Base-by-base conservation (phyloP, 2,113 vertebrate species). In the Lasiurus cinereus region DNA sequence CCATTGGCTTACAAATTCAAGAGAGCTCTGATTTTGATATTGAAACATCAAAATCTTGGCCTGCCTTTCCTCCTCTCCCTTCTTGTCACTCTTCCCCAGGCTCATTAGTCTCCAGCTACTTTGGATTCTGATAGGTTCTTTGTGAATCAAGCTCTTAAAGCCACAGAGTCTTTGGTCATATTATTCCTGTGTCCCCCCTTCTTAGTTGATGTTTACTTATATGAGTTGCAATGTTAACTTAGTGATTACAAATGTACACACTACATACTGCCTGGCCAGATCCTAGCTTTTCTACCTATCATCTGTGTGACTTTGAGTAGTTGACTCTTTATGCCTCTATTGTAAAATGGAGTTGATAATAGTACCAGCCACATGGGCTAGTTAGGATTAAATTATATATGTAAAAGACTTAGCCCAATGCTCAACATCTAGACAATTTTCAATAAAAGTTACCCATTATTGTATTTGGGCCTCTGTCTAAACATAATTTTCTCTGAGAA, bases 261-360 rank as follows among this genome's bases (percentile, higher is more conserved):
- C 3, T 24, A n/a, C n/a, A 88, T 73, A 48, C 33, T 80, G 2
- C 3, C 13, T 70, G 18, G 43, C 46, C 43, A 67, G 70, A 91
- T 76, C 11, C 22, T 78, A 94, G 52, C 8, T 78, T 78, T 78
- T 59, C 50, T 66, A 18, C 15, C 86, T 69, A 54, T 39, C 27
- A 86, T 31, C 39, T 62, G 5, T 15, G 36, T 93, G 69, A 93
- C 59, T 93, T 70, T 90, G 27, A 88, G 33, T 83, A 72, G 22
- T 70, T 94, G 64, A 48, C 33, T 73, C 18, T 69, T 19, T 69
- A 31, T 48, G 36, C 4, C 50, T 88, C 21, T 77, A 3, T 72
- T 74, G 27, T 85, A 56, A 85, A 85, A 27, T 24, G 14, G 48
- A 77, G 27, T 31, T 90, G 90, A 77, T 52, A 84, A 52, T 22